A percentile compares a stretch with the other conserved stretches of the same genome.
Conservation (phyloP, 2,113 vertebrate genomes). For the Abramis brama region DNA sequence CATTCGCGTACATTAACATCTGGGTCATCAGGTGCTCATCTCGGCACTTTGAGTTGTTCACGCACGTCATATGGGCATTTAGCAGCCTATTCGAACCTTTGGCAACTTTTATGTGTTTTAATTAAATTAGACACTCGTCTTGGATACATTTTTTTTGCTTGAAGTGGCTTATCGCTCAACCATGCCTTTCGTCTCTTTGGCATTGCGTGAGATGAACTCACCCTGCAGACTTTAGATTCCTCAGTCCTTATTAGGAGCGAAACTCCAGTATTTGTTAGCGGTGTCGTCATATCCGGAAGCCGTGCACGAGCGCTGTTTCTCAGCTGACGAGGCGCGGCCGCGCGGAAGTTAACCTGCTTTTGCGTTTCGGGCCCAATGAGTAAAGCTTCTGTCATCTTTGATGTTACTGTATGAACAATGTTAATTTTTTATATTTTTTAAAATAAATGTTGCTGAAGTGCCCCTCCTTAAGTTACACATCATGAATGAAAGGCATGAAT, state of each 20-base stretch:
- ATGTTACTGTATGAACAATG: neutral
- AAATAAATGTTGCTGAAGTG: neutral
- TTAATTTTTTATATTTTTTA: neutral
- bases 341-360: neutral
- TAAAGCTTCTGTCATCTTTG: neutral
- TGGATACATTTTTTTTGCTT: neutral
- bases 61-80: neutral
- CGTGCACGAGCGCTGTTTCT: constrained; percentile 13
- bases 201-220: constrained; percentile 41
- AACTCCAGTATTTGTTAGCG: constrained; percentile 55
- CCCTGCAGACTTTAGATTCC: constrained; percentile 50
- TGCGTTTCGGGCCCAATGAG: neutral
- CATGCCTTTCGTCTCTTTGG: constrained; percentile 26
- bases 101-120: neutral
- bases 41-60: constrained; percentile 27
- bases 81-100: neutral
- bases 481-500: neutral
- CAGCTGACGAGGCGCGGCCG: constrained; percentile 26
- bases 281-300: constrained; percentile 55
- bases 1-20: constrained; percentile 7
- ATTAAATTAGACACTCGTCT: neutral
- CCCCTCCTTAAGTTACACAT: neutral
- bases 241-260: constrained; percentile 64
- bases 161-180: constrained; percentile 1
- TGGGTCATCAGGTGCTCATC: constrained; percentile 18